Evolutionary conservation across 1,140 invertebrate genomes (phyloP).

Genomic region (Theocolax elegans): DNA sequence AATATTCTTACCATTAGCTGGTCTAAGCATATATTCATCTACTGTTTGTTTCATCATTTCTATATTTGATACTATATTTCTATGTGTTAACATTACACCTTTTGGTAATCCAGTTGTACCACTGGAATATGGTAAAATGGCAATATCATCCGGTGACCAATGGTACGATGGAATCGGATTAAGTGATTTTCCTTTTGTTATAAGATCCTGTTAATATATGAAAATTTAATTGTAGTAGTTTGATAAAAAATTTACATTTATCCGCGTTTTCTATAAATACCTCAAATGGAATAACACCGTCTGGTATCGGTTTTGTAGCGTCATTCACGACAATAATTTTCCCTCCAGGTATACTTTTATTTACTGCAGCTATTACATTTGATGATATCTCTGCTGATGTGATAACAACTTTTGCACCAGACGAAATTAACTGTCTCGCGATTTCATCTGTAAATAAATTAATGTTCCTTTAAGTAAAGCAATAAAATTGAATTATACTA

Average conservation of each 20-base stretch:
- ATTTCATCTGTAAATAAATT: conserved; percentile 78
- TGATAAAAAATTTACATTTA: too few species aligned
- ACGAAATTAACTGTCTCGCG: conserved; percentile 74
- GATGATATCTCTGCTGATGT: conserved; percentile 68
- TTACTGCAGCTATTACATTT: conserved; percentile 50
- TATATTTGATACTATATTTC: conserved; percentile 79
- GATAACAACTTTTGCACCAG: conserved; percentile 76
- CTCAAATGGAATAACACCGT: conserved; percentile 56
- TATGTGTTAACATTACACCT: conserved; percentile 88
- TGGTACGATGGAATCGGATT: conserved; percentile 41
- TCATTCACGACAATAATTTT: conserved; percentile 58
- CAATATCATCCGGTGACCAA: conserved; percentile 64
- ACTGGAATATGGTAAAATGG: conserved; percentile 79
- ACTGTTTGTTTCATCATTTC: conserved; percentile 66
- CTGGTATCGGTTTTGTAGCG: conserved; percentile 46
- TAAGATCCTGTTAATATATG: conserved; percentile 61
- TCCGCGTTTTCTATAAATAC: too few species aligned
- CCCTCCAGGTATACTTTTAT: conserved; percentile 31
- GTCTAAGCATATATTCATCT: conserved; percentile 43
- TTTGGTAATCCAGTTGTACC: conserved; percentile 93
- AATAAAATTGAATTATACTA: too few species aligned
- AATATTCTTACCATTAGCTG: conserved; percentile 58
- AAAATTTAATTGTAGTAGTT: too few species aligned
- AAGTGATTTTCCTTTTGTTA: conserved; percentile 57
- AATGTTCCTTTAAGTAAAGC: too few species aligned